A percentile compares a stretch with the other conserved stretches of the same genome.
Evolutionary conservation across 2,797 vertebrate species (phyloP).

Genomic region (Lindbergichthys nudifrons): DNA sequence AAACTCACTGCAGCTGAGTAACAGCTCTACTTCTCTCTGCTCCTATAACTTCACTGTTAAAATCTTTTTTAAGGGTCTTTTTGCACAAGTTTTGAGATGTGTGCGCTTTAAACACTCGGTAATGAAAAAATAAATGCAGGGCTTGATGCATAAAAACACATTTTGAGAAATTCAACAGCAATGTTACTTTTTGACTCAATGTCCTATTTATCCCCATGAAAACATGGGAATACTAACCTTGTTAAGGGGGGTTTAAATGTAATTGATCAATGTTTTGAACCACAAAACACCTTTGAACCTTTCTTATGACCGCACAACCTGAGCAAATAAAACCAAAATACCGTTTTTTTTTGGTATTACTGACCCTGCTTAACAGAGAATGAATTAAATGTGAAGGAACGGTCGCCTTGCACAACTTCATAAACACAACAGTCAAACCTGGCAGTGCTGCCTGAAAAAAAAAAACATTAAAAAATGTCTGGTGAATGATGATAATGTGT

Average conservation of each 20-base stretch:
- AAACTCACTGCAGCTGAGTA: neutral
- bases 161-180: neutral
- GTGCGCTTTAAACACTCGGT: neutral
- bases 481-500: constrained; percentile 70
- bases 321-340: constrained; percentile 4
- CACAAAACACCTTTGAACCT: neutral
- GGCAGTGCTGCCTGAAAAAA: constrained; percentile 31
- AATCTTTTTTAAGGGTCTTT: neutral
- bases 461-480: constrained; percentile 45
- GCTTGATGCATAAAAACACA: constrained; percentile 4
- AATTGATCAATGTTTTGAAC: neutral
- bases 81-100: too few species aligned
- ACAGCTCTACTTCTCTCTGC: neutral
- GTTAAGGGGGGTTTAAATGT: neutral
- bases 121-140: neutral
- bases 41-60: neutral
- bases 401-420: constrained; percentile 27
- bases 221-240: constrained; percentile 1
- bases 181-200: neutral
- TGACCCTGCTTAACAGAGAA: constrained; percentile 17
- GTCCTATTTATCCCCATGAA: neutral
- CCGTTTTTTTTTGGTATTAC: neutral
- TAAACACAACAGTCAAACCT: constrained; percentile 19
- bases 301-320: neutral
- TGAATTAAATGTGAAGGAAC: constrained; percentile 15